Percentiles rank a stretch among this genome's conserved stretches.
phyloP scores from a whole-genome alignment of 2,888 invertebrate species.

The Lysandra bellargus region DNA sequence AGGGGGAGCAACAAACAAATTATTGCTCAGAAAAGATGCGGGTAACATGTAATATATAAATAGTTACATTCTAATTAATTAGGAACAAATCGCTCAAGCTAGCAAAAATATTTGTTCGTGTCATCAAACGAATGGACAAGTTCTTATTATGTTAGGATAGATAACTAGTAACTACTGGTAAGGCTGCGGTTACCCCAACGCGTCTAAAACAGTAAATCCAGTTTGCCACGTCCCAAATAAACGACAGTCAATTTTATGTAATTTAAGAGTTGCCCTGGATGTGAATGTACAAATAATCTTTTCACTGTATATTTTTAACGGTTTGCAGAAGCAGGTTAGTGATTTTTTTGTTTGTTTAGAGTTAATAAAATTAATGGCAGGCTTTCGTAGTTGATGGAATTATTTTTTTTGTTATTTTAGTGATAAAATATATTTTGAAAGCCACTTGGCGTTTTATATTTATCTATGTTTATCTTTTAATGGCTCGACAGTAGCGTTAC shows the following conservation, averaged over 20 bases:
- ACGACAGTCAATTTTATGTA: constrained; percentile 4
- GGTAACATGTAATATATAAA: too few relatives aligned
- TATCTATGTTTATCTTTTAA: not conserved
- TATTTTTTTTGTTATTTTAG: not conserved
- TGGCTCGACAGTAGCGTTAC: not conserved
- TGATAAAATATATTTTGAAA: not conserved
- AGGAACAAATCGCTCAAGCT: too few relatives aligned
- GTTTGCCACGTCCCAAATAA: constrained; percentile 24
- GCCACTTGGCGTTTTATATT: not conserved
- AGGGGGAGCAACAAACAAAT: too few relatives aligned
- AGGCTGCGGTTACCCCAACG: not conserved
- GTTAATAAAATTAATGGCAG: not conserved
- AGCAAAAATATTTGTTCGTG: not conserved
- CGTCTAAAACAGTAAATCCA: not conserved
- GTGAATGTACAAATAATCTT: not conserved
- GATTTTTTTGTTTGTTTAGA: not conserved
- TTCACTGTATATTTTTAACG: not conserved
- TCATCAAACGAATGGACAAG: not conserved
- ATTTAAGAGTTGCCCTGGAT: constrained; percentile 21
- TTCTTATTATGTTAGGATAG: not conserved
- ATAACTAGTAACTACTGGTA: not conserved
- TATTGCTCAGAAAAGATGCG: too few relatives aligned
- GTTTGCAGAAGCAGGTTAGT: not conserved
- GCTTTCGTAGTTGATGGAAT: not conserved
- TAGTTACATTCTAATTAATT: too few relatives aligned